Evolutionary conservation across 2,113 vertebrate species (phyloP), one percentile per base, ranked within the genome.

Genomic region (Xyrauchen texanus): DNA sequence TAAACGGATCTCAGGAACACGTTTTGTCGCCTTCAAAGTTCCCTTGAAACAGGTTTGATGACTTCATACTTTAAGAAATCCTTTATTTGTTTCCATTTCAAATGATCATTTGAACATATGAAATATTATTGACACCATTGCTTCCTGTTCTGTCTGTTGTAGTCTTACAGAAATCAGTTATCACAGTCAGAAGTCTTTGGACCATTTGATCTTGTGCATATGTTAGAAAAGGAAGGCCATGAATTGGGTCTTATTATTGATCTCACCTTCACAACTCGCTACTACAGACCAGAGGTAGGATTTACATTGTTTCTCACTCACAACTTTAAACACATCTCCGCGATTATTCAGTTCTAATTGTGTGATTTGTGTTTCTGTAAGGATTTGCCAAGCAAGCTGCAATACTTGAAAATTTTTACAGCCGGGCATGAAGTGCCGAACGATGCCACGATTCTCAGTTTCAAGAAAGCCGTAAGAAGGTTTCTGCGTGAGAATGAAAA

Each of bases 1-100:
- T 53, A 90, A 88, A 62, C 86, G 94, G 65, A 92, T 98, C 9
- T 80, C 89, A 0, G 96, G 95, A 44, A 97, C 97, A 0, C 93
- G 95, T 21, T 98, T 98, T 87, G 89, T 98, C 16, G 93, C 96
- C 78, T 96, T 98, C 87, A 97, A 97, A 87, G 96, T 97, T 15
- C 96, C 96, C 4, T 91, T 98, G 64, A 94, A 88, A 63, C 86
- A 93, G 92, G 96, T 96, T 44, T 11, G 11, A 11, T 4, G 12
- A n/a, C 13, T 55, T 55, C 11, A 5, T 12, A 4, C 7, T 15
- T 58, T 1, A 5, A 15, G 6, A 62, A 62, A 42, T 52, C 46
- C 21, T 67, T 7, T 49, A 58, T 7, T 2, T 58, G 6, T 15
- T 58, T 58, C 21, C 21, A 0, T 58, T n/a, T 58, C 3, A 7